phyloP scores from a whole-genome alignment of 35 echinoderm and acorn worm species.

The Anneissia japonica region DNA sequence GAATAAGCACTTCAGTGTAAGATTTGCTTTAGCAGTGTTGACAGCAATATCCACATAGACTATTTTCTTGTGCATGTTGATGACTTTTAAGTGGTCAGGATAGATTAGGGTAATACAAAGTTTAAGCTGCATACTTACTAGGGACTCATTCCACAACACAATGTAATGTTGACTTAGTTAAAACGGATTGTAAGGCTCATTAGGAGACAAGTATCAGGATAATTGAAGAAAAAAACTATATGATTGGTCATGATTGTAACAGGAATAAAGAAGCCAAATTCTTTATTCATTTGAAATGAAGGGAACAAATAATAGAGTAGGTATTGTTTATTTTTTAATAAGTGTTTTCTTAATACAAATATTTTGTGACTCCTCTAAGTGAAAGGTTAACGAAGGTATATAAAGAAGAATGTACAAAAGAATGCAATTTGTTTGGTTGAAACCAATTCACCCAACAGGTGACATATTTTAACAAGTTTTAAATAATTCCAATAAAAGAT shows the following conservation, averaged over 20 bases:
- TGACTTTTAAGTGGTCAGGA: neutral
- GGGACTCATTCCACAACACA: neutral
- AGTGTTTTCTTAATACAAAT: neutral
- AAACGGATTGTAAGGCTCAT: neutral
- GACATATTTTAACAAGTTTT: too few relatives aligned
- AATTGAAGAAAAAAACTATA: neutral
- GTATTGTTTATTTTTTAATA: neutral
- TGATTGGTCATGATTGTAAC: neutral
- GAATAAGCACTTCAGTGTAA: neutral
- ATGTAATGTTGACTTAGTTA: neutral
- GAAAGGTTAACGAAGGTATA: neutral
- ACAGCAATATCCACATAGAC: neutral
- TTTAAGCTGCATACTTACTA: neutral
- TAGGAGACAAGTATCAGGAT: neutral
- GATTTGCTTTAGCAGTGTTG: neutral
- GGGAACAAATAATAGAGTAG: neutral
- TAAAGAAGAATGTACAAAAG: too few relatives aligned
- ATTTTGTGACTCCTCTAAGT: neutral
- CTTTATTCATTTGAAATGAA: neutral
- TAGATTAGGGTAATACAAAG: neutral
- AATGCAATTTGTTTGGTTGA: too few relatives aligned
- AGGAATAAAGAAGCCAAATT: neutral
- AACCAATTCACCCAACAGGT: too few relatives aligned
- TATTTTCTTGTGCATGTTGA: neutral
- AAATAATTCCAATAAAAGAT: too few relatives aligned